Percentiles rank a stretch among this genome's conserved stretches.
These are phyloP conservation scores for Sisyra terminalis DNA, from an alignment of 2,888 invertebrate genomes.

Conservation along the genomic window DNA sequence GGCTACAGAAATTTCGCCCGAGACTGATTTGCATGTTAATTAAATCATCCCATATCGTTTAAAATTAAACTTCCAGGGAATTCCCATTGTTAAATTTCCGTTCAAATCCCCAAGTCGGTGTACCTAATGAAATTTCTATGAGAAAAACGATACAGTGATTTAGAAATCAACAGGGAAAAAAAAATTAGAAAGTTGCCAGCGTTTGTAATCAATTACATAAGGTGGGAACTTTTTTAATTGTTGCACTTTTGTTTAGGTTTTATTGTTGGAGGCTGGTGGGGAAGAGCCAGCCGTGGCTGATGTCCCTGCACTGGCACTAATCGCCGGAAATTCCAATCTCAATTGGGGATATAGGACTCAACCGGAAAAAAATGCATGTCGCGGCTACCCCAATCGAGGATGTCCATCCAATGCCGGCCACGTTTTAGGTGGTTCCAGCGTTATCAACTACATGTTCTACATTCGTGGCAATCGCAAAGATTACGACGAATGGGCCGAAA, in stretches of 20 bases:
- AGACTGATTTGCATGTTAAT: too few species aligned
- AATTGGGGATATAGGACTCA: constrained; percentile 57
- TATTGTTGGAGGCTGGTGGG: constrained; percentile 47
- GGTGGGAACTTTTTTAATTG: neutral
- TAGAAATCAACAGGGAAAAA: too few species aligned
- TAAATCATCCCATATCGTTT: too few species aligned
- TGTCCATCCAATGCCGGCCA: constrained; percentile 44
- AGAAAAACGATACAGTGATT: too few species aligned
- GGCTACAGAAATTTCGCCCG: too few species aligned
- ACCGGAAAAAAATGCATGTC: constrained; percentile 40
- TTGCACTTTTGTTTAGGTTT: constrained; percentile 28
- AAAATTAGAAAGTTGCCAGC: too few species aligned
- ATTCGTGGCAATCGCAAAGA: constrained; percentile 39
- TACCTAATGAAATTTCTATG: too few species aligned
- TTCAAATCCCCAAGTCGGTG: too few species aligned
- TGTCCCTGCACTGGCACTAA: constrained; percentile 45
- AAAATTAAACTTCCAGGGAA: too few species aligned
- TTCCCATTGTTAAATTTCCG: too few species aligned
- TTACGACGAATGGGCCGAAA: constrained; percentile 45
- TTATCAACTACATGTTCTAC: constrained; percentile 50
- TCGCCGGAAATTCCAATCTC: constrained; percentile 39
- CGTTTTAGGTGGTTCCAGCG: constrained; percentile 50
- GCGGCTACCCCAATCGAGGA: constrained; percentile 35
- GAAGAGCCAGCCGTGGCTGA: constrained; percentile 50
- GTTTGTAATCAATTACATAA: too few species aligned